Percentiles rank a stretch among this genome's conserved stretches.
Evolutionary conservation across 1,140 invertebrate species (phyloP).

Genomic region (Pemphigus obesinymphae): DNA sequence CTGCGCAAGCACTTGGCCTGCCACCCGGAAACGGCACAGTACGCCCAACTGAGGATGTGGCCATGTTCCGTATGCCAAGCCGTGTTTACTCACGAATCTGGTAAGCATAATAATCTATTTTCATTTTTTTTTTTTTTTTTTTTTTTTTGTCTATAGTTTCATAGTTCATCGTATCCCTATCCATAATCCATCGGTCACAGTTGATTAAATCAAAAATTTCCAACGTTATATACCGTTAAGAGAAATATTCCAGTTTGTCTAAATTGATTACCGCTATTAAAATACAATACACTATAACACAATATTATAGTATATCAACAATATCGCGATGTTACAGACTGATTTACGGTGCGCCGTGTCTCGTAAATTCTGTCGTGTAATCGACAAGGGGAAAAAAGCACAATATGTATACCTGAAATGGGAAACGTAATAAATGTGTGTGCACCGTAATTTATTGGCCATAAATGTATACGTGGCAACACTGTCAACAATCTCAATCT

Average conservation of each 20-base stretch:
- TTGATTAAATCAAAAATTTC: too few species aligned
- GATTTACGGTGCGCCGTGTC: neutral
- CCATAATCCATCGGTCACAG: too few species aligned
- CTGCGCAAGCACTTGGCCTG: conserved; percentile 85
- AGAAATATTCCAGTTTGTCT: neutral
- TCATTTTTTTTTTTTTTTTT: too few species aligned
- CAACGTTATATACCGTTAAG: too few species aligned
- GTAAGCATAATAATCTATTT: too few species aligned
- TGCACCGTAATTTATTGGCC: neutral
- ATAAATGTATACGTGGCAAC: neutral
- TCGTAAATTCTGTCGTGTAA: neutral
- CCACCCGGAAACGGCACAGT: conserved; percentile 83
- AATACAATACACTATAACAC: too few species aligned
- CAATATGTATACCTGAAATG: neutral
- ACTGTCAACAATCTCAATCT: neutral
- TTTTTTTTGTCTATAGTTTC: too few species aligned
- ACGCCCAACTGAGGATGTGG: conserved; percentile 85
- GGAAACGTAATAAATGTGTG: neutral
- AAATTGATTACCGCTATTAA: neutral
- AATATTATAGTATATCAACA: neutral
- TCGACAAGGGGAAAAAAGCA: neutral
- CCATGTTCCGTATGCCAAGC: conserved; percentile 90
- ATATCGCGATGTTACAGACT: neutral
- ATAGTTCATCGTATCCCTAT: too few species aligned
- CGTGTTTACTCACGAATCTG: conserved; percentile 88